Evolutionary conservation across 1,140 invertebrate genomes (phyloP).

Genomic region (Triops longicaudatus): DNA sequence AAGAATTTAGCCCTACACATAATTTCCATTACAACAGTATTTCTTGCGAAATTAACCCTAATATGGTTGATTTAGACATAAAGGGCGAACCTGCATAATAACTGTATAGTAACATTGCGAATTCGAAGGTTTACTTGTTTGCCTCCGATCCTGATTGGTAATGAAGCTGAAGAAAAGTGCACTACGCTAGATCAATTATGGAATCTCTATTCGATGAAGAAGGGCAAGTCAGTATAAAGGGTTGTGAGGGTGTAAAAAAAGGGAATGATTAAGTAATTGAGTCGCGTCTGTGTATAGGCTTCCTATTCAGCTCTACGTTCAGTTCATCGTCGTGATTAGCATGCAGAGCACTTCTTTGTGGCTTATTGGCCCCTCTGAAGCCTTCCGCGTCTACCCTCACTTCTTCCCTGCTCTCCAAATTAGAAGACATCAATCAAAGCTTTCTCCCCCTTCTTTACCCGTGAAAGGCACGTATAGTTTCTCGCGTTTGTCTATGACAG

Average conservation of each 20-base stretch:
- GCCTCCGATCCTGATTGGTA: background rate
- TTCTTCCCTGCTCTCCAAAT: background rate
- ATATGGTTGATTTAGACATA: background rate
- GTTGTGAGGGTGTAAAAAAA: background rate
- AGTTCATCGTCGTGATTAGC: background rate
- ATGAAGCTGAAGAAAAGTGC: background rate
- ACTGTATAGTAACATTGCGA: background rate
- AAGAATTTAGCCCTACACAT: background rate
- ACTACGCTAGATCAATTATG: background rate
- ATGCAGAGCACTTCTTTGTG: constrained; percentile 8
- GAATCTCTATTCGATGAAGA: too few species aligned
- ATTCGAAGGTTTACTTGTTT: too few species aligned
- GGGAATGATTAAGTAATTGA: constrained; percentile 2
- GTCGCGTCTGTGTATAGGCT: constrained; percentile 7
- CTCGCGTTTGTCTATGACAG: background rate
- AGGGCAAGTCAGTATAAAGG: too few species aligned
- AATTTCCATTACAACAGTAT: background rate
- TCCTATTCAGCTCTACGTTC: background rate
- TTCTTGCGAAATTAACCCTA: background rate
- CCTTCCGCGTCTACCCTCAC: background rate
- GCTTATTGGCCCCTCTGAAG: background rate
- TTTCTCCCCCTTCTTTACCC: background rate
- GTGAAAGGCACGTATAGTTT: background rate
- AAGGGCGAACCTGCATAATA: background rate
- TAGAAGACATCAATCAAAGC: background rate